phyloP scores from a whole-genome alignment of 2,113 vertebrate species.

The Rhipidura dahli region DNA sequence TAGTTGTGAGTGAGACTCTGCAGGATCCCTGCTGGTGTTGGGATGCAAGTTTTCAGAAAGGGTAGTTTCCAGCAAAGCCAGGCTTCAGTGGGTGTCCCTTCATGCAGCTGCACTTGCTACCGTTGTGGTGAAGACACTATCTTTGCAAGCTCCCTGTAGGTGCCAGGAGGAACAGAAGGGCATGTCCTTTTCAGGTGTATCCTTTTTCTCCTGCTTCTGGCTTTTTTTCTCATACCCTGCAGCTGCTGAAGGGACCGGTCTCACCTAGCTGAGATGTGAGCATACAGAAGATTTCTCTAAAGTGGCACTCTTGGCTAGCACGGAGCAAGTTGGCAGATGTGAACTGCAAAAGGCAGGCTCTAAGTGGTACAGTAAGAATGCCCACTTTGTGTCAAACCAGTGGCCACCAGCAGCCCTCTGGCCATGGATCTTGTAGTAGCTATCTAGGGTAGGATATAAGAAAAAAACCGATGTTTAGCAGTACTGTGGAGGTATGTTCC shows the following conservation, averaged over 20 bases:
- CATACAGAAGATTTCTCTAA: background rate
- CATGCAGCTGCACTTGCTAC: background rate
- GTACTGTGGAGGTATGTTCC: background rate
- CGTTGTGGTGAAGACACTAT: fast-evolving
- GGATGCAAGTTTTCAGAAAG: background rate
- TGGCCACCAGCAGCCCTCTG: background rate
- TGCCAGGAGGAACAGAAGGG: background rate
- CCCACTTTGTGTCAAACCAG: background rate
- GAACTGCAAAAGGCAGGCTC: background rate
- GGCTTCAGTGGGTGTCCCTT: background rate
- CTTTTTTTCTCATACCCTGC: background rate
- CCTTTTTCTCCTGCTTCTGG: background rate
- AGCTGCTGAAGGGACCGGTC: background rate
- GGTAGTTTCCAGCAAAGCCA: background rate
- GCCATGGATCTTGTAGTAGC: background rate
- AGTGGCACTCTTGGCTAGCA: background rate
- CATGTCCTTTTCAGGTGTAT: background rate
- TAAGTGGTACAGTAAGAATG: background rate
- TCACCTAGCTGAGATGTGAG: background rate
- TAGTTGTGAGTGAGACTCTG: background rate
- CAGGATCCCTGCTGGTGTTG: background rate
- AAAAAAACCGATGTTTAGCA: background rate
- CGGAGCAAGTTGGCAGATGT: background rate
- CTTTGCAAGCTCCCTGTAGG: background rate
- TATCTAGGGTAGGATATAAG: background rate